Conservation (phyloP, 2,797 vertebrate genomes). For the Epinephelus awoara region DNA sequence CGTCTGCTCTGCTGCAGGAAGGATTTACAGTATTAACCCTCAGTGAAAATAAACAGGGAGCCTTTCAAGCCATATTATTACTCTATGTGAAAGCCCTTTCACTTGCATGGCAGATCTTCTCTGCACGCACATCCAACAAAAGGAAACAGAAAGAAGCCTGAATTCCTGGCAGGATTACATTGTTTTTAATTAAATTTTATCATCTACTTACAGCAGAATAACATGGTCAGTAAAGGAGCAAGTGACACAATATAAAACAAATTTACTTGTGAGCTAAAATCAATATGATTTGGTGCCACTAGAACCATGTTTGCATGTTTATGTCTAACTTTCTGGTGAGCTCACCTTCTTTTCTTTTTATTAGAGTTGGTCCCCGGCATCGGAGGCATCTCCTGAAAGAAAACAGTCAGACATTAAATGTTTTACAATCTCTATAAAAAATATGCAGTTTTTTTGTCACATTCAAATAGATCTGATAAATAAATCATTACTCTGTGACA, state of each 20-base stretch:
- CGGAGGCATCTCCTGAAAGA: slow-evolving; percentile 87
- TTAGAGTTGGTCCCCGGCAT: slow-evolving; percentile 78
- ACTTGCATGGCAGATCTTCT: slow-evolving; percentile 48
- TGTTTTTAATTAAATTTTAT: slow-evolving; percentile 1
- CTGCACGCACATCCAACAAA: slow-evolving; percentile 27
- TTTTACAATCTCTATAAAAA: not conserved
- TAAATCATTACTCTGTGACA: not conserved
- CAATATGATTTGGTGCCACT: not conserved
- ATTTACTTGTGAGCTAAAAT: slow-evolving; percentile 1
- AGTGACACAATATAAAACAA: not conserved
- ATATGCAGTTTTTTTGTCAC: not conserved
- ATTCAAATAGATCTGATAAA: not conserved
- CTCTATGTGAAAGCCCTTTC: slow-evolving; percentile 61
- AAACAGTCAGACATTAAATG: slow-evolving; percentile 14
- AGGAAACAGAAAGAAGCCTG: slow-evolving; percentile 1
- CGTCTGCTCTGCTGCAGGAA: slow-evolving; percentile 42
- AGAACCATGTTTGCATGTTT: not conserved
- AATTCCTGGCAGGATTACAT: slow-evolving; percentile 5
- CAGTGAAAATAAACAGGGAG: slow-evolving; percentile 65
- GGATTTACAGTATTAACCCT: slow-evolving; percentile 77
- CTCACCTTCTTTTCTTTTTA: slow-evolving; percentile 90
- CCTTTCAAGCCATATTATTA: slow-evolving; percentile 65
- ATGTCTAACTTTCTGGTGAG: not conserved
- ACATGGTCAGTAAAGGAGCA: not conserved
- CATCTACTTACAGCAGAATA: not conserved